Conservation (phyloP, 2,113 vertebrate species). For the Coturnix japonica region DNA sequence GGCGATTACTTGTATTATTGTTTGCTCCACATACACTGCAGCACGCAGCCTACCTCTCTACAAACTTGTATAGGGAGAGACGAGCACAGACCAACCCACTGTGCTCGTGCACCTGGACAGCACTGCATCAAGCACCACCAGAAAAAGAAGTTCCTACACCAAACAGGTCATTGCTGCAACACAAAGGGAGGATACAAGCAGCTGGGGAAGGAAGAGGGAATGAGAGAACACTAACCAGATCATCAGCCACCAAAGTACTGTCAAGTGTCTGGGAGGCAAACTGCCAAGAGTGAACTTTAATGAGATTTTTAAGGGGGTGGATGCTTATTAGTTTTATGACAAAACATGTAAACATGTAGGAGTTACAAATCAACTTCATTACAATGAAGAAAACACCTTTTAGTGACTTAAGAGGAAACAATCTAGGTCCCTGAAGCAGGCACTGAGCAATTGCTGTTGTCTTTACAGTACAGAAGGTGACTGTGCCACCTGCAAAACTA, state of each 20-base stretch:
- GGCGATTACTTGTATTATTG: accelerated
- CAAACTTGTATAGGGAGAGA: background rate
- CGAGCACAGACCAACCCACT: background rate
- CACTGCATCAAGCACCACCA: background rate
- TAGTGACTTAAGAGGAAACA: background rate
- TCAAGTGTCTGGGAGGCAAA: conserved; percentile 44
- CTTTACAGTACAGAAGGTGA: accelerated
- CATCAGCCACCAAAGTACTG: conserved; percentile 33
- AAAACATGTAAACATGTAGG: conserved; percentile 38
- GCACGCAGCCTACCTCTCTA: background rate
- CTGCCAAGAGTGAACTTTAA: conserved; percentile 53
- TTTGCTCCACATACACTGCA: background rate
- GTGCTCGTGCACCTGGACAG: background rate
- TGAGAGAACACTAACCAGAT: background rate
- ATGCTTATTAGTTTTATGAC: conserved; percentile 42
- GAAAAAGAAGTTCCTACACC: background rate
- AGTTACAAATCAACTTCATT: background rate
- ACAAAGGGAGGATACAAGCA: conserved; percentile 47
- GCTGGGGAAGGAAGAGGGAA: conserved; percentile 68
- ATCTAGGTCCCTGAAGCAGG: background rate
- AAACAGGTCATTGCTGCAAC: conserved; percentile 41
- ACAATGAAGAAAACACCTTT: background rate
- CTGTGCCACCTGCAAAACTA: background rate
- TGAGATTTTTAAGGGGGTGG: conserved; percentile 47
- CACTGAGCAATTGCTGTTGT: background rate